These are phyloP conservation scores for Caracal caracal DNA, from an alignment of 2,113 vertebrate genomes.

Conservation along the genomic window DNA sequence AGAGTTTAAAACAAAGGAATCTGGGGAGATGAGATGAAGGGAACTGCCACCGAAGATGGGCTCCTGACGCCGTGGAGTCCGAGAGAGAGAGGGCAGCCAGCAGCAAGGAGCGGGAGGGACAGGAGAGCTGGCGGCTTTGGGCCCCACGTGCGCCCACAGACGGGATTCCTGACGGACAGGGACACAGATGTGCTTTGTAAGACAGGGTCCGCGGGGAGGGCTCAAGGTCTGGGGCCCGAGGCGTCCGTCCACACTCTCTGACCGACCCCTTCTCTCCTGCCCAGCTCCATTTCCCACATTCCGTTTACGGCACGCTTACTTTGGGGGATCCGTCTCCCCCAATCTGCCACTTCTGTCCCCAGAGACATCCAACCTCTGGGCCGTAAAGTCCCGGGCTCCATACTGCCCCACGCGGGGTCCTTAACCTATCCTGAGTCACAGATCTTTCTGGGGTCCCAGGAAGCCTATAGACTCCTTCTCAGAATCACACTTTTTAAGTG, in stretches of 20 bases:
- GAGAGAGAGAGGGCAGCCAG: constrained; percentile 71
- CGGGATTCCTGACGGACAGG: background rate
- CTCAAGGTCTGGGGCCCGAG: background rate
- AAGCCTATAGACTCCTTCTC: background rate
- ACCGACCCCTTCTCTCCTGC: background rate
- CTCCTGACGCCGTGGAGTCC: background rate
- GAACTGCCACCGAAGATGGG: background rate
- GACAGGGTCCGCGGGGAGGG: accelerated
- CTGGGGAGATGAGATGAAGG: background rate
- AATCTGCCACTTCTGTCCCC: background rate
- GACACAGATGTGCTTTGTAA: background rate
- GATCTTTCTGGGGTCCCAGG: background rate
- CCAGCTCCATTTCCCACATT: background rate
- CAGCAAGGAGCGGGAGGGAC: background rate
- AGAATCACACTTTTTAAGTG: background rate
- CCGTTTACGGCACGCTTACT: background rate
- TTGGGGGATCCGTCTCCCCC: background rate
- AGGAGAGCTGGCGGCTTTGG: background rate
- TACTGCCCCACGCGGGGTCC: accelerated
- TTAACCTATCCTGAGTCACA: background rate
- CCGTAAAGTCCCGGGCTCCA: accelerated
- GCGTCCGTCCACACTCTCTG: background rate
- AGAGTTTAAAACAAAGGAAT: constrained; percentile 62
- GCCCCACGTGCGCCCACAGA: background rate
- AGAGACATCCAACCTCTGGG: background rate